These are phyloP conservation scores for Trichogramma pretiosum DNA, from an alignment of 1,140 invertebrate species.

Conservation along the genomic window DNA sequence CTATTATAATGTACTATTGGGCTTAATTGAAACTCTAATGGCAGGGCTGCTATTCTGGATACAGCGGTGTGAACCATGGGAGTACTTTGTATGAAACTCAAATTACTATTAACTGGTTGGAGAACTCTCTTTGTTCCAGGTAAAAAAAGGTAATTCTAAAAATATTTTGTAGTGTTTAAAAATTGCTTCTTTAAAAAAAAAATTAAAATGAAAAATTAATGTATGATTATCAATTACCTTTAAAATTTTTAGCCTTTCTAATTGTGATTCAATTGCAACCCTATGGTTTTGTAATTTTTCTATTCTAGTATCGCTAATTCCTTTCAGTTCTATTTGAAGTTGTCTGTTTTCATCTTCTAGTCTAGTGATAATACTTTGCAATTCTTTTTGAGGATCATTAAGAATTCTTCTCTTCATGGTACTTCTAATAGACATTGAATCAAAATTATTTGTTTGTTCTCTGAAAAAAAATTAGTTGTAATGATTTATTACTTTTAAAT, in stretches of 20 bases:
- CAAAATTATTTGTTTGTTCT: slow-evolving; percentile 26
- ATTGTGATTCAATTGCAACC: slow-evolving; percentile 42
- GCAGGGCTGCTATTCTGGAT: slow-evolving; percentile 32
- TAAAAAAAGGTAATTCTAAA: slow-evolving; percentile 39
- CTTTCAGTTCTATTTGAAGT: slow-evolving; percentile 35
- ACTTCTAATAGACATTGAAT: slow-evolving; percentile 32
- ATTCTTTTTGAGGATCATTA: slow-evolving; percentile 43
- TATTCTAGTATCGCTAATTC: slow-evolving; percentile 35
- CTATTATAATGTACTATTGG: slow-evolving; percentile 37
- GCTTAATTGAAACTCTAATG: slow-evolving; percentile 42
- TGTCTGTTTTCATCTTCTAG: slow-evolving; percentile 48
- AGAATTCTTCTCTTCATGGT: slow-evolving; percentile 34
- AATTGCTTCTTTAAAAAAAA: slow-evolving; percentile 4
- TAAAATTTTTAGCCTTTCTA: slow-evolving; percentile 44
- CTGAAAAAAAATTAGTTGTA: slow-evolving; percentile 16
- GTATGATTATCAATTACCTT: slow-evolving; percentile 31
- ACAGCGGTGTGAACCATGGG: slow-evolving; percentile 35
- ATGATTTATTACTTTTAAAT: slow-evolving; percentile 4
- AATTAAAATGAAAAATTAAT: not conserved
- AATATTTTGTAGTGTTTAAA: slow-evolving; percentile 9
- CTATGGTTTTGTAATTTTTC: slow-evolving; percentile 40
- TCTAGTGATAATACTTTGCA: slow-evolving; percentile 48
- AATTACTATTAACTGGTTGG: too few species aligned
- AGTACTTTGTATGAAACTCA: slow-evolving; percentile 39
- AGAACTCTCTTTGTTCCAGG: slow-evolving; percentile 24